Conservation (phyloP, 2,797 vertebrate species). For the Gadopsis marmoratus region DNA sequence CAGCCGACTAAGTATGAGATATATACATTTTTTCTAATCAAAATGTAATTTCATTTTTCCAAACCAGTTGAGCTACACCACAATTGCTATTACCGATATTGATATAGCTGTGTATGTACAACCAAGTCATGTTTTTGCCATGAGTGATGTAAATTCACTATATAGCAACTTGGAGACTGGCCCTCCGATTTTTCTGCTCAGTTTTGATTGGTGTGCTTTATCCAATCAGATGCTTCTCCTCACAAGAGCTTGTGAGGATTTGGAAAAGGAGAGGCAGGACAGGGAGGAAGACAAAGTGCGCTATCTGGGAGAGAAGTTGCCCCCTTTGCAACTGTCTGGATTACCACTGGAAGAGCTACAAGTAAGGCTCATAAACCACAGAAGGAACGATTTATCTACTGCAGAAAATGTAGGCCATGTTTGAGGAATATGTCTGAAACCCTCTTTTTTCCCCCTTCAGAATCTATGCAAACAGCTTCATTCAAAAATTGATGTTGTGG, state of each 20-base stretch:
- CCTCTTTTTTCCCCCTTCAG: slow-evolving; percentile 53
- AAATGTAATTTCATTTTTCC: too few relatives aligned
- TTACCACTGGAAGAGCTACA: slow-evolving; percentile 89
- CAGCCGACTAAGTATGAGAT: too few relatives aligned
- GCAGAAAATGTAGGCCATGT: neutral
- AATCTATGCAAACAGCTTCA: slow-evolving; percentile 85
- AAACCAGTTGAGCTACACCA: too few relatives aligned
- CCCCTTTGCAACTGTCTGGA: slow-evolving; percentile 87
- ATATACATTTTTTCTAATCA: too few relatives aligned
- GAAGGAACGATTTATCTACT: neutral
- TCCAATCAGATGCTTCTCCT: slow-evolving; percentile 93
- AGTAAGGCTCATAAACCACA: slow-evolving; percentile 74
- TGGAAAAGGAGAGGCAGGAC: slow-evolving; percentile 91
- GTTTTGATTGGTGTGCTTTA: slow-evolving; percentile 18
- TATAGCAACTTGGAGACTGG: neutral
- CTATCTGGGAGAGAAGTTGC: slow-evolving; percentile 91
- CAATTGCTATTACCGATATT: neutral
- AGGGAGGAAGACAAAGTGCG: slow-evolving; percentile 91
- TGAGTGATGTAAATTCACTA: neutral
- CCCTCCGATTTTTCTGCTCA: neutral
- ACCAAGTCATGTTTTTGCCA: neutral
- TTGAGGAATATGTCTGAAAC: neutral
- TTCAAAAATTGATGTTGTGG: slow-evolving; percentile 80
- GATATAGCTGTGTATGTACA: neutral
- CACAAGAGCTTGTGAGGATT: slow-evolving; percentile 93